Evolutionary conservation across 2,113 vertebrate species (phyloP).

Genomic region (Cheilinus undulatus): DNA sequence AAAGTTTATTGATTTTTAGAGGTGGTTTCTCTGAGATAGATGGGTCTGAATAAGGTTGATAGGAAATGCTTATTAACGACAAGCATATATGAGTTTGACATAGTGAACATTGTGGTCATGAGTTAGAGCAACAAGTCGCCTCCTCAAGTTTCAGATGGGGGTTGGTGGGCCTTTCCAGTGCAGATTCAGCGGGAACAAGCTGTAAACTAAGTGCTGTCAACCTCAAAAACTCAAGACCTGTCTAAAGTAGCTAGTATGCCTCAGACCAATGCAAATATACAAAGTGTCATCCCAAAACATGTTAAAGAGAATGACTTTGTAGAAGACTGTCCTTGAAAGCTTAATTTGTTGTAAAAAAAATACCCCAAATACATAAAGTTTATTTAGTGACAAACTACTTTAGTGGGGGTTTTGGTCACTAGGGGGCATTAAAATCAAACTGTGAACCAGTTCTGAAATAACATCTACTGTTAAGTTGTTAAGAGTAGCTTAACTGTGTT

Average conservation of each 20-base stretch:
- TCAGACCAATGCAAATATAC: not conserved
- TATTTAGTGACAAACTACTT: too few relatives aligned
- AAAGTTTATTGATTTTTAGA: not conserved
- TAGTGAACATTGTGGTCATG: constrained; percentile 60
- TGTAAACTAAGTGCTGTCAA: constrained; percentile 54
- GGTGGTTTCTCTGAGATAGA: not conserved
- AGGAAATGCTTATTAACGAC: constrained; percentile 31
- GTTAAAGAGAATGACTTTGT: too few relatives aligned
- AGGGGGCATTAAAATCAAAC: too few relatives aligned
- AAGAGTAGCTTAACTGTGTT: too few relatives aligned
- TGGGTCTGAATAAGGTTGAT: constrained; percentile 11
- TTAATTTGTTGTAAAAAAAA: too few relatives aligned
- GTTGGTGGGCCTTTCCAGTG: constrained; percentile 37
- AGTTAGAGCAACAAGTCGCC: constrained; percentile 57
- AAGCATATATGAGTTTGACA: constrained; percentile 42
- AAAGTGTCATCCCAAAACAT: not conserved
- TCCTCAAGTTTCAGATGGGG: constrained; percentile 69
- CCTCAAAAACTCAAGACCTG: constrained; percentile 35
- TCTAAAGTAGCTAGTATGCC: not conserved
- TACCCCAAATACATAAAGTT: too few relatives aligned
- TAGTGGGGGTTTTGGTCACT: too few relatives aligned
- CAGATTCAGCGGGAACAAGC: constrained; percentile 55
- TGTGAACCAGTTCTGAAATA: too few relatives aligned
- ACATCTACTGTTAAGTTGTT: too few relatives aligned
- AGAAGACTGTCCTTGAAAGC: too few relatives aligned